Evolutionary conservation across 2,888 invertebrate species (phyloP).

Genomic region (Melieria crassipennis): DNA sequence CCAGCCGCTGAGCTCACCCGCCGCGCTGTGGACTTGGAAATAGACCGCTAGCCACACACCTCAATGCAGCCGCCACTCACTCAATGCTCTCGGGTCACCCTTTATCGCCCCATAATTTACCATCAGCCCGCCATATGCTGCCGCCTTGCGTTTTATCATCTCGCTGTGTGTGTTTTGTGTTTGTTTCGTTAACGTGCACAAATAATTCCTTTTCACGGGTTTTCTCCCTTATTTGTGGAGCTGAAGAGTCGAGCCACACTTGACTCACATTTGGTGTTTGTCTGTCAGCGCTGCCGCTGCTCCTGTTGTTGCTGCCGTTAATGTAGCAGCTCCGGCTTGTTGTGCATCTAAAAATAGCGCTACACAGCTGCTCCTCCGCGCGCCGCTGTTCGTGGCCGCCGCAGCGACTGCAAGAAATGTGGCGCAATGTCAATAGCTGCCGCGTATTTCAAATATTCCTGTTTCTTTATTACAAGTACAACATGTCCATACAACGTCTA

Average conservation of each 20-base stretch:
- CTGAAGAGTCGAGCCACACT: conserved; percentile 21
- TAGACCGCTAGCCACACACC: neutral
- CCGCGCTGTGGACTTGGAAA: neutral
- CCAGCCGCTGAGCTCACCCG: neutral
- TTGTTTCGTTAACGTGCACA: no score
- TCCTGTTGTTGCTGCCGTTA: neutral
- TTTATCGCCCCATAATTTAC: neutral
- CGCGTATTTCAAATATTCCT: conserved; percentile 10
- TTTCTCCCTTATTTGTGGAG: neutral
- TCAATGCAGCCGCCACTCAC: neutral
- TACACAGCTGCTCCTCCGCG: conserved; percentile 3
- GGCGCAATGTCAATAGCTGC: conserved; percentile 23
- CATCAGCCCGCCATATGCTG: neutral
- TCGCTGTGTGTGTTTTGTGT: neutral
- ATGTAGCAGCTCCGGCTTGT: neutral
- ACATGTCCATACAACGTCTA: conserved; percentile 1
- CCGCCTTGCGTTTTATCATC: neutral
- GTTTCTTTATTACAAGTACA: neutral
- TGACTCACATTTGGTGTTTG: conserved; percentile 26
- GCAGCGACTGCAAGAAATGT: conserved; percentile 23
- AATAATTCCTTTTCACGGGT: neutral
- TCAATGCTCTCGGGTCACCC: neutral
- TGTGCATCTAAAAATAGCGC: conserved; percentile 24
- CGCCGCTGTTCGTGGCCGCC: neutral
- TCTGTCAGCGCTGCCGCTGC: conserved; percentile 17